Conservation (phyloP, 2,797 vertebrate genomes). For the Antennarius maculatus region DNA sequence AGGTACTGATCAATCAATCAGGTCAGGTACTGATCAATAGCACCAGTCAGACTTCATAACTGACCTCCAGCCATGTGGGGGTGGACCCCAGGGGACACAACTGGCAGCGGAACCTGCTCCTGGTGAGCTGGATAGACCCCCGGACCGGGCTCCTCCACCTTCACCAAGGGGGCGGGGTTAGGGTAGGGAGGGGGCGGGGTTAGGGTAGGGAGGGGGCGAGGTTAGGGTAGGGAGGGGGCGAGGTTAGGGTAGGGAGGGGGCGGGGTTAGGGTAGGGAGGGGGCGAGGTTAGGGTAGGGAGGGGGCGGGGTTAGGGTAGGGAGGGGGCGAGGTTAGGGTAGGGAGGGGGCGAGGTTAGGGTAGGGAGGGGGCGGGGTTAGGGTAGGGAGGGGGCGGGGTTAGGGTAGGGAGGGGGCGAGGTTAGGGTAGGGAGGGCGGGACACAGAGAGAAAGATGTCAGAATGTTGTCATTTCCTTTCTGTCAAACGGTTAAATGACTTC, state of each 20-base stretch:
- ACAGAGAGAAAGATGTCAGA: no score
- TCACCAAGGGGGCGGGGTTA: slow-evolving; percentile 59
- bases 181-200: no score
- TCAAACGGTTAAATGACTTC: neutral
- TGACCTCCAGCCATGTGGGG: slow-evolving; percentile 50
- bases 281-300: neutral
- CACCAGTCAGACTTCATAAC: no score
- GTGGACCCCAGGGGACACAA: slow-evolving; percentile 56
- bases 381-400: no score
- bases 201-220: no score
- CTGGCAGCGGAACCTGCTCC: slow-evolving; percentile 50
- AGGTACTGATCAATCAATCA: neutral
- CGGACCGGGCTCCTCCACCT: slow-evolving; percentile 68
- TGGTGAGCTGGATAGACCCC: slow-evolving; percentile 11
- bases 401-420: neutral
- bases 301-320: neutral
- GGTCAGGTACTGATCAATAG: neutral
- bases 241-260: no score
- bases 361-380: no score
- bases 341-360: no score
- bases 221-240: no score
- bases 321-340: no score
- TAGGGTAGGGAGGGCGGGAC: no score
- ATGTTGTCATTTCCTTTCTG: neutral
- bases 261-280: no score